Evolutionary conservation across 2,888 invertebrate genomes (phyloP), one percentile per base, ranked within the genome.

Genomic region (Salticus scenicus): DNA sequence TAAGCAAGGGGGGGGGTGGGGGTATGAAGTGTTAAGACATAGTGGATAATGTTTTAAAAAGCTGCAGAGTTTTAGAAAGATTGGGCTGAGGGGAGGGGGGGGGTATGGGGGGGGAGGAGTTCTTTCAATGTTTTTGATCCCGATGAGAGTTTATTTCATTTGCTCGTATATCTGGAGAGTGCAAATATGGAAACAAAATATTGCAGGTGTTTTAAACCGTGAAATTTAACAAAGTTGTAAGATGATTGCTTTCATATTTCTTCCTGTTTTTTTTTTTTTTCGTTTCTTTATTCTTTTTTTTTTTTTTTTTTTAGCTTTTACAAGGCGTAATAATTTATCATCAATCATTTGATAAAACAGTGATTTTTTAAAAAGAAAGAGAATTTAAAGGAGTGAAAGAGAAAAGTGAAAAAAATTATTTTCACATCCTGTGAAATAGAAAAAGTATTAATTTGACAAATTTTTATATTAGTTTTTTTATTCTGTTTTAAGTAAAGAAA

Each of bases 141-240:
- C 30, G 67, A 42, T 79, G 71, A 72, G 71, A 79, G 69, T 42
- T 79, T 72, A 79, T 79, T 79, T 79, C 70, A 72, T 79, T 71
- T 72, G 63, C 41, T 47, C 71, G 41, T 33, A n/a, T n/a, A 31
- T 67, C 42, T 51, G 51, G 30, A 66, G 20, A 67, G 42, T 67
- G 31, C 66, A 47, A 47, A 67, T 31, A 47, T 47, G 47, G 20
- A 24, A 41, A 57, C 42, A 31, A 27, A 51, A 67, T 74, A 33
- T 37, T 63, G 24, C 17, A 37, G 33, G 27, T 72, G 37, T 63
- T 74, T 72, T 30, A 31, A 63, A 63, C 27, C 24, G 63, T 47
- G 47, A 57, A 24, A 57, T 24, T 57, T 57, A 57, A 57, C 57
- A 57, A 57, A 24, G 57, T 57, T 57, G 57, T 57, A 57, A 20